Conservation (phyloP, 1,140 invertebrate genomes). For the Drosophila trapezifrons region DNA sequence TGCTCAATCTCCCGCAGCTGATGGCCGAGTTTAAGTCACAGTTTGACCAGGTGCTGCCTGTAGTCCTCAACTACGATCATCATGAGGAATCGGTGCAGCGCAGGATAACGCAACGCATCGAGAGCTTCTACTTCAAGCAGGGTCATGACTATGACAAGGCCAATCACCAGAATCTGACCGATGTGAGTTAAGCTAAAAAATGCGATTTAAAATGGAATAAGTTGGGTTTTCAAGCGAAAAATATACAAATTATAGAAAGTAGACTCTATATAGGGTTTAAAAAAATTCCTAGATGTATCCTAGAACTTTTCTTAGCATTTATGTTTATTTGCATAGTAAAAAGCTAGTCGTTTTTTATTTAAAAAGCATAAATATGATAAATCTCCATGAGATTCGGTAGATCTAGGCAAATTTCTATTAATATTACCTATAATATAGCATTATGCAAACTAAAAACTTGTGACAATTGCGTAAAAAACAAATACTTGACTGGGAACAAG, state of each 20-base stretch:
- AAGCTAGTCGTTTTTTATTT: too few relatives aligned
- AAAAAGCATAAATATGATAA: too few relatives aligned
- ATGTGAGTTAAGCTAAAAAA: slow-evolving; percentile 85
- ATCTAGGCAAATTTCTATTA: too few relatives aligned
- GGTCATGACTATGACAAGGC: slow-evolving; percentile 84
- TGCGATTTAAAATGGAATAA: too few relatives aligned
- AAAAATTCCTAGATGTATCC: too few relatives aligned
- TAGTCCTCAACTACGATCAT: slow-evolving; percentile 87
- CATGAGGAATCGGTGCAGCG: slow-evolving; percentile 83
- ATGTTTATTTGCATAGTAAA: too few relatives aligned
- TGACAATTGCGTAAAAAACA: neutral
- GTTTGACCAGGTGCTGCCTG: slow-evolving; percentile 86
- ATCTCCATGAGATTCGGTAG: too few relatives aligned
- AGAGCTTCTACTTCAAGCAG: slow-evolving; percentile 86
- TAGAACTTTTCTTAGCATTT: too few relatives aligned
- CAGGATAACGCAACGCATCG: slow-evolving; percentile 86
- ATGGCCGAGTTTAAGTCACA: slow-evolving; percentile 86
- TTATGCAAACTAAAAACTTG: neutral
- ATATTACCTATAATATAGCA: neutral
- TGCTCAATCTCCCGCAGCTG: slow-evolving; percentile 79
- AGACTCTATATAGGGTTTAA: too few relatives aligned
- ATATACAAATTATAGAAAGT: too few relatives aligned
- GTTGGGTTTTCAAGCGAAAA: too few relatives aligned
- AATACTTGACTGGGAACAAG: neutral
- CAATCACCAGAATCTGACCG: slow-evolving; percentile 85